Evolutionary conservation across 2,113 vertebrate genomes (phyloP).

Genomic region (Porphyrio hochstetteri): DNA sequence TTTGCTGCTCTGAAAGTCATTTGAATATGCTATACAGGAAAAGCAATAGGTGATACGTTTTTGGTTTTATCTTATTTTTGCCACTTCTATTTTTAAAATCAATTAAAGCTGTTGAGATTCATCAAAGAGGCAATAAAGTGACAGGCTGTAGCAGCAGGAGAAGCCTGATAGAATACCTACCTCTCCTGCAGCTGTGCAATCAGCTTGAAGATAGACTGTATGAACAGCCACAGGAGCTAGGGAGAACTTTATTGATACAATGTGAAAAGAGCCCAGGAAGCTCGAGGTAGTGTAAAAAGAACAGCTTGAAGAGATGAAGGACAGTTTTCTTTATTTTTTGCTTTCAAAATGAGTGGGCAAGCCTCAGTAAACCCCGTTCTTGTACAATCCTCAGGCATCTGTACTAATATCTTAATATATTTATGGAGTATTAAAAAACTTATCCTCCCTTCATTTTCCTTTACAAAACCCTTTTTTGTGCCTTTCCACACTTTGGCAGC

Average conservation of each 20-base stretch:
- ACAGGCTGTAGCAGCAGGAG: neutral
- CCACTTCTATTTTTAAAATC: slow-evolving; percentile 31
- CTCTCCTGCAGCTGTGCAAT: neutral
- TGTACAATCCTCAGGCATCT: neutral
- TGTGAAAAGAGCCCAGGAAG: neutral
- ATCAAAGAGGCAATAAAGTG: slow-evolving; percentile 10
- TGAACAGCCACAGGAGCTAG: neutral
- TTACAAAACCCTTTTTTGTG: neutral
- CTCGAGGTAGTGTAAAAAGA: neutral
- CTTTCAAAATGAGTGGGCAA: neutral
- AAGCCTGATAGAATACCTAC: neutral
- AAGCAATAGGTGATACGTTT: neutral
- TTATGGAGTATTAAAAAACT: neutral
- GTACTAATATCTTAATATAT: neutral
- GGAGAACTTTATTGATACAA: neutral
- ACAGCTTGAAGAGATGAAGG: neutral
- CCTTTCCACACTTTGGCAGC: neutral
- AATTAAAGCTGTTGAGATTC: slow-evolving; percentile 31
- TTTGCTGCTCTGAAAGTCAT: neutral
- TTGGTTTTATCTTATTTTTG: neutral
- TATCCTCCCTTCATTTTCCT: neutral
- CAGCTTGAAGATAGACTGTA: neutral
- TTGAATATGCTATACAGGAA: neutral
- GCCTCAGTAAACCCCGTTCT: neutral
- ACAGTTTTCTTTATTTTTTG: neutral